Percentiles rank a stretch among this genome's conserved stretches.
These are phyloP conservation scores for Drosophila colorata DNA, from an alignment of 2,888 invertebrate genomes.

Conservation along the genomic window DNA sequence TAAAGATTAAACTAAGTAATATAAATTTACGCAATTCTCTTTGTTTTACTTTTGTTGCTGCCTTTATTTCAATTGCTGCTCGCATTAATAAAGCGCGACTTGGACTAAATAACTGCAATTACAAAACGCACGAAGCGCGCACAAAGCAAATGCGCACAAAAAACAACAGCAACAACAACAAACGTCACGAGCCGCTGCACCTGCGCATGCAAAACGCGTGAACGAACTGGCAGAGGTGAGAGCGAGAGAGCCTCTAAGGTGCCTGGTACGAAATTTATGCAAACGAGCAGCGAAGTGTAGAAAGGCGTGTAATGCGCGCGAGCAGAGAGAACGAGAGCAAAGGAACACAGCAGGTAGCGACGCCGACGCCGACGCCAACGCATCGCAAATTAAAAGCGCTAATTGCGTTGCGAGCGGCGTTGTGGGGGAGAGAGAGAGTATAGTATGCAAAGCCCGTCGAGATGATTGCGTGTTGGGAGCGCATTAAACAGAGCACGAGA, in stretches of 20 bases:
- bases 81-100: conserved; percentile 58
- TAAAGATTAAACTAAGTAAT: conserved; percentile 48
- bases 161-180: conserved; percentile 15
- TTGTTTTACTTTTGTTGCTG: conserved; percentile 23
- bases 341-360: conserved; percentile 9
- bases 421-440: conserved; percentile 7
- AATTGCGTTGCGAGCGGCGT: conserved; percentile 54
- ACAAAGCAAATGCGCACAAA: conserved; percentile 30
- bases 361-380: conserved; percentile 25
- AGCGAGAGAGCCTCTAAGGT: conserved; percentile 31
- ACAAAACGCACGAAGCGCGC: conserved; percentile 67
- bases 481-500: conserved; percentile 75
- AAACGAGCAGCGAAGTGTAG: conserved; percentile 82
- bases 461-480: conserved; percentile 62
- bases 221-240: conserved; percentile 15
- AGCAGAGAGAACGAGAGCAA: conserved; percentile 9
- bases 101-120: conserved; percentile 75
- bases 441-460: conserved; percentile 60
- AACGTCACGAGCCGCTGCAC: conserved; percentile 74
- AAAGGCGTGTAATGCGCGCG: conserved; percentile 68
- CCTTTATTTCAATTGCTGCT: conserved; percentile 38
- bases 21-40: conserved; percentile 72
- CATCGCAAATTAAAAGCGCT: conserved; percentile 66
- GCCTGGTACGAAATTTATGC: conserved; percentile 81
- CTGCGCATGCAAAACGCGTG: conserved; percentile 69